Evolutionary conservation across 2,888 invertebrate genomes (phyloP), one percentile per base, ranked within the genome.

Genomic region (Nematopogon swammerdamellus): DNA sequence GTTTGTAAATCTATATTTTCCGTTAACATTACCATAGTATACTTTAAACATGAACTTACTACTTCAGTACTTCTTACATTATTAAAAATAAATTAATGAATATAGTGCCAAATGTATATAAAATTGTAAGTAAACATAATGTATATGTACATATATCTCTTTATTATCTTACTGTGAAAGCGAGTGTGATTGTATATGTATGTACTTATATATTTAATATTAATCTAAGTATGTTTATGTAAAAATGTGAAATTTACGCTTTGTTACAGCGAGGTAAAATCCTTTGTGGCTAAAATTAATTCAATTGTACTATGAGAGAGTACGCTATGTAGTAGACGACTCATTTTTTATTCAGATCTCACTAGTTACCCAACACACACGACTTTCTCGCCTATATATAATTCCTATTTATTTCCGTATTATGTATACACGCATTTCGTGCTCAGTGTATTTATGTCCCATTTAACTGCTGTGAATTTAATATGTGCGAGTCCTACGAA

Each of bases 41-140:
- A 36, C 8, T 36, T 6, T 36, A 36, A 14, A 14, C 36, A 14
- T 8, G 14, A 36, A 36, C 36, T 36, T 36, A 36, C 36, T 36
- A 36, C 36, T 36, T 36, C 36, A 36, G 8, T 36, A 36, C 36
- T 8, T 36, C 36, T 36, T 36, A 36, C 36, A 36, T 36, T 36
- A 14, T 36, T 36, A 36, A 36, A 36, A 36, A 36, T 36, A 14
- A 36, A 36, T 14, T 58, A 57, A 64, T 65, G 63, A 66, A 71
- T 68, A 65, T 70, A 72, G 76, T 75, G 76, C 76, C 76, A 75
- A 73, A 76, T 76, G 76, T 76, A 76, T 70, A 75, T 75, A 73
- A 67, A 46, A 67, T 66, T 63, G 60, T 59, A 60, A 47, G 47
- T 46, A 60, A 61, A 59, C 61, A 57, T 64, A 60, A 47, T 47